Percentiles rank a stretch among this genome's conserved stretches.
phyloP scores from a whole-genome alignment of 2,113 vertebrate genomes.

The Phyllostomus hastatus region DNA sequence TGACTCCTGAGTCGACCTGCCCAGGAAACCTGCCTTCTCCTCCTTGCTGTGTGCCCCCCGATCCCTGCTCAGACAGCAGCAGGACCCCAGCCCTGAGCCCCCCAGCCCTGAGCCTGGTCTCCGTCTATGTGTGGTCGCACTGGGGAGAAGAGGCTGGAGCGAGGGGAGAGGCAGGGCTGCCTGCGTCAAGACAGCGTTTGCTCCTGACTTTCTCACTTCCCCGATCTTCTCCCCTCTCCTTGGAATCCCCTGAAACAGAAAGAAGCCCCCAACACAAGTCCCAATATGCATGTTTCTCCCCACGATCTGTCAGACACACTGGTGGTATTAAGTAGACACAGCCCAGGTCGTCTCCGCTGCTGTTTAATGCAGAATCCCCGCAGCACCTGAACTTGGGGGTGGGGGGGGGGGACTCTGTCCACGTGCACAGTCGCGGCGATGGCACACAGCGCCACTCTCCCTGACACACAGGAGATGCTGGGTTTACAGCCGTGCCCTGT shows the following conservation, averaged over 20 bases:
- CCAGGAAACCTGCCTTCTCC: background rate
- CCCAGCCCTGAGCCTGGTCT: background rate
- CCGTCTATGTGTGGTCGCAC: background rate
- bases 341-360: background rate
- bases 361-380: background rate
- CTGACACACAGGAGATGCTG: background rate
- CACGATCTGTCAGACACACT: background rate
- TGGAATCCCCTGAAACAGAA: background rate
- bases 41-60: background rate
- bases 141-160: background rate
- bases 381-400: background rate
- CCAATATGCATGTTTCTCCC: background rate
- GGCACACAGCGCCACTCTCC: background rate
- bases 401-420: too few relatives aligned
- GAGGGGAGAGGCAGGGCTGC: background rate
- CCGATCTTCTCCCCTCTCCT: background rate
- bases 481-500: background rate
- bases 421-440: rapidly evolving
- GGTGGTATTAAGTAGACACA: background rate
- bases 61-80: background rate
- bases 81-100: background rate
- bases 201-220: too few relatives aligned
- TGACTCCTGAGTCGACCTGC: background rate
- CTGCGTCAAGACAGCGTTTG: background rate
- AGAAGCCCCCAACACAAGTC: background rate